Evolutionary conservation across 2,888 invertebrate genomes (phyloP).

Genomic region (Melikaiella ostensackeni): DNA sequence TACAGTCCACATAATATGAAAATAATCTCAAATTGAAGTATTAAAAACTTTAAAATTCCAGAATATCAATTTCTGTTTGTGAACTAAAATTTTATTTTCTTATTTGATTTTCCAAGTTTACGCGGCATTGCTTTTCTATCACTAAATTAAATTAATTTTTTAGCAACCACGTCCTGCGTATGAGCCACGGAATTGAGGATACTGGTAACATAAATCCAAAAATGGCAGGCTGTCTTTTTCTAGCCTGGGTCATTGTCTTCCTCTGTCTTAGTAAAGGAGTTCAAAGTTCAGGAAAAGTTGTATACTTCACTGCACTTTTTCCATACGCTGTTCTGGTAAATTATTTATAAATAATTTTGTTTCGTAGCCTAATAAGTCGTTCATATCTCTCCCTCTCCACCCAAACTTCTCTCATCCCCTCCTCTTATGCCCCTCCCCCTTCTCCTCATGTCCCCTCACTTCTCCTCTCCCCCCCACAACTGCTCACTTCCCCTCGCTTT

Average conservation of each 20-base stretch:
- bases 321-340: constrained; percentile 87
- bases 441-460: no score
- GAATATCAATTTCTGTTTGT: not conserved
- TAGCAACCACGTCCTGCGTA: constrained; percentile 81
- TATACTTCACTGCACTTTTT: constrained; percentile 87
- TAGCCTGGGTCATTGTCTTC: constrained; percentile 89
- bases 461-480: no score
- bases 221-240: constrained; percentile 85
- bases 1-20: no score
- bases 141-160: not conserved
- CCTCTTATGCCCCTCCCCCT: no score
- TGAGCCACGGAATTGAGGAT: constrained; percentile 87
- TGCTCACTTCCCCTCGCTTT: no score
- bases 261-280: constrained; percentile 88
- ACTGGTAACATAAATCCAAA: constrained; percentile 83
- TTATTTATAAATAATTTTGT: constrained; percentile 28
- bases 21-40: no score
- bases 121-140: no score
- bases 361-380: no score
- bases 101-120: no score
- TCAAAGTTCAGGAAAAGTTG: constrained; percentile 89
- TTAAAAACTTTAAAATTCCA: not conserved
- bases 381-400: no score
- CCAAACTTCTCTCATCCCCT: no score
- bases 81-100: constrained; percentile 10